Evolutionary conservation across 92 coral and sea anemone genomes (phyloP).

Genomic region (Epizoanthus rinbou): DNA sequence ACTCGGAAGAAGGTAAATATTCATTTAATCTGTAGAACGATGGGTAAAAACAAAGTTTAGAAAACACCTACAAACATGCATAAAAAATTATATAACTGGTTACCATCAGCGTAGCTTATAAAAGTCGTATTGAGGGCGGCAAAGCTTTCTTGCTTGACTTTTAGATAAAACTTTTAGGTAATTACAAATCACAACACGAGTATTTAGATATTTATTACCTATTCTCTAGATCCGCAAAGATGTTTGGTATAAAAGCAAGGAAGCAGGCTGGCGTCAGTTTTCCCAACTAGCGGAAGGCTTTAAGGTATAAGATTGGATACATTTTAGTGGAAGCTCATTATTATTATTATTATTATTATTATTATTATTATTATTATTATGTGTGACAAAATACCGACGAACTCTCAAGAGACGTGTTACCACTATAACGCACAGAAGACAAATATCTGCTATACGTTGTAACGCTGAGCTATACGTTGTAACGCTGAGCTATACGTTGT

Average conservation of each 20-base stretch:
- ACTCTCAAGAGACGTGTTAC: too few relatives aligned
- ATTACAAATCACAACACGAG: not conserved
- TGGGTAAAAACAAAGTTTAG: not conserved
- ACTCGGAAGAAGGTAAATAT: constrained; percentile 59
- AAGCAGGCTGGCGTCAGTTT: constrained; percentile 73
- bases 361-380: too few relatives aligned
- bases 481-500: too few relatives aligned
- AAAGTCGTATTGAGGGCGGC: too few relatives aligned
- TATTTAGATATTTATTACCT: not conserved
- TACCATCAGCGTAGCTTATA: too few relatives aligned
- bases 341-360: too few relatives aligned
- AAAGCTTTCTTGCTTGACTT: too few relatives aligned
- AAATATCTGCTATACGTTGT: too few relatives aligned
- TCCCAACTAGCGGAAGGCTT: constrained; percentile 69
- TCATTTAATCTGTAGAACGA: not conserved
- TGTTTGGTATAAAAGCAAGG: constrained; percentile 63
- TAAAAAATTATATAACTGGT: not conserved
- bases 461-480: too few relatives aligned
- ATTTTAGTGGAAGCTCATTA: too few relatives aligned
- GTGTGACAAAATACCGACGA: too few relatives aligned
- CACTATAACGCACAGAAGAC: too few relatives aligned
- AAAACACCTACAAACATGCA: not conserved
- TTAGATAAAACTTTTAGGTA: not conserved
- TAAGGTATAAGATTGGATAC: constrained; percentile 54
- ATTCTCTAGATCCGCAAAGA: constrained; percentile 69